Evolutionary conservation across 2,113 vertebrate genomes (phyloP), one percentile per base, ranked within the genome.

Genomic region (Halichoerus grypus): DNA sequence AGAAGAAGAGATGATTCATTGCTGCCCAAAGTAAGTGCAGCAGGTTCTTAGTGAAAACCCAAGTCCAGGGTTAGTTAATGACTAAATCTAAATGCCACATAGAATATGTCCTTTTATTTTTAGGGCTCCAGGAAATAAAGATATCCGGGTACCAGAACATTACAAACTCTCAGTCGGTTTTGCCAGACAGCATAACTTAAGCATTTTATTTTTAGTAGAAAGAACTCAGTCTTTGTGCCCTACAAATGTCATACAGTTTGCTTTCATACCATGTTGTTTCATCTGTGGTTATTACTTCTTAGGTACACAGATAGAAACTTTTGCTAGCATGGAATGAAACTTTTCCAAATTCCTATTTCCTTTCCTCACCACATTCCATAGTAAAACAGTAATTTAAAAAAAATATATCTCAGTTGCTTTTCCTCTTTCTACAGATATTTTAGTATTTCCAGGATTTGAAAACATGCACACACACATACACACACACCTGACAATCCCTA

Each of bases 181-280:
- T 33, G 83, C 59, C 88, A 94, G 96, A 97, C 88, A 96, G 72
- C 26, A 63, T 55, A 81, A 85, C 84, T 46, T 81, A 77, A 79
- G 88, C 71, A 39, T 71, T 82, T 98, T 97, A 94, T 98, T 98
- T 97, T 88, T 59, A 88, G 76, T 93, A 79, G n/a, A 84, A 95
- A 74, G 57, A 88, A 79, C 61, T 82, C 12, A 0, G 80, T 55
- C n/a, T 77, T 33, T 76, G 24, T 59, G 49, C 21, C 24, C 16
- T 81, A 42, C 15, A 42, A 65, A 61, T 57, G 61, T 82, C 59
- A 91, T 39, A 5, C 7, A 26, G 21, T 79, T 97, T 96, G 51
- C 88, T 82, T 94, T 86, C 59, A 49, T 39, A 42, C 42, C 39
- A 33, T 18, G 3, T 59, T 83, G 39, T 92, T 96, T 88, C 21